Percentiles rank a stretch among this genome's conserved stretches.
Evolutionary conservation across 2,888 invertebrate species (phyloP).

Genomic region (Pecten maximus): DNA sequence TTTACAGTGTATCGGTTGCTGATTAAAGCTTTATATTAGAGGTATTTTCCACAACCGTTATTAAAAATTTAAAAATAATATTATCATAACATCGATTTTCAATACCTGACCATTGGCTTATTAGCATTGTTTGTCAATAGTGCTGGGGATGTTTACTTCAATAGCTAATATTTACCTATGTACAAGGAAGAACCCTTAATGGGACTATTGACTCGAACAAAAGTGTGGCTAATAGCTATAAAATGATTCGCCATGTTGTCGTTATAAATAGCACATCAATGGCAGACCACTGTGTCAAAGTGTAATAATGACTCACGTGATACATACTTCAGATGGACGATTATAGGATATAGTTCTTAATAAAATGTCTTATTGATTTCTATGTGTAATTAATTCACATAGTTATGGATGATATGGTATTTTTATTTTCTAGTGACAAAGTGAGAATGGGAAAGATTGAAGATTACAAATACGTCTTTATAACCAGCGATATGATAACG

Average conservation of each 20-base stretch:
- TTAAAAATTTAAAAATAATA: background rate
- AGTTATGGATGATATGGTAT: too few relatives aligned
- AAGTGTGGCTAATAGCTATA: background rate
- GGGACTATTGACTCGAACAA: background rate
- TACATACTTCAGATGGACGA: background rate
- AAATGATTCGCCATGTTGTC: background rate
- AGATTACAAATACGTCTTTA: too few relatives aligned
- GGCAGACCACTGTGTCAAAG: background rate
- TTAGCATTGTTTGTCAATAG: background rate
- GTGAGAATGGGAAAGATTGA: too few relatives aligned
- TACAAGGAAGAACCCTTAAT: background rate
- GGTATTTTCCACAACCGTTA: background rate
- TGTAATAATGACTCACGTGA: background rate
- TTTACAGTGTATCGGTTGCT: too few relatives aligned
- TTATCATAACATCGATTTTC: background rate
- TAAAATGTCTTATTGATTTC: background rate
- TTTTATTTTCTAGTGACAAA: too few relatives aligned
- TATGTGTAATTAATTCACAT: background rate
- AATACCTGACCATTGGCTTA: background rate
- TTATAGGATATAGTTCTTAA: background rate
- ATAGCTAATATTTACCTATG: background rate
- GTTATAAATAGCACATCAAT: background rate
- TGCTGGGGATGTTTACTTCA: background rate
- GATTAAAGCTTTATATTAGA: background rate
- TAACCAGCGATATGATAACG: too few relatives aligned